Evolutionary conservation across 1,140 invertebrate species (phyloP), one percentile per base, ranked within the genome.

Genomic region (Theocolax elegans): DNA sequence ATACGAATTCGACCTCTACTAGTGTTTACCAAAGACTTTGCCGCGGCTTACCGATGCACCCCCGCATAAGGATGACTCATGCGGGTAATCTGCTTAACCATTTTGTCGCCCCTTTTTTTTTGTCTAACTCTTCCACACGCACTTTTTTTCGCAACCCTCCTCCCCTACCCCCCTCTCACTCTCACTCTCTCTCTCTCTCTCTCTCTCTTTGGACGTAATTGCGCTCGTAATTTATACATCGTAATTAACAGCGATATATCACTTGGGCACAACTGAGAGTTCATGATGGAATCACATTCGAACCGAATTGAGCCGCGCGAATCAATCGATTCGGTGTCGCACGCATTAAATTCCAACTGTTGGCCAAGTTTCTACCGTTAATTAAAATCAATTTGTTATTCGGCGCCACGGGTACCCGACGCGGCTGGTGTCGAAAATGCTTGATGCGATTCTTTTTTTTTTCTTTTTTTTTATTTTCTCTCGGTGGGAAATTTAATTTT

Each of bases 231-330:
- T 72, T 75, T 72, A 73, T 73, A 74, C 65, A 49, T n/a, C 68
- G 72, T 73, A 77, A 77, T 75, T 75, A 77, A 77, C 67, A 72
- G 53, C 53, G 71, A 69, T 73, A 72, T 56, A 70, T 76, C 72
- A 75, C n/a, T n/a, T n/a, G n/a, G n/a, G 42, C 40, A 59, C 25
- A 44, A 38, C 60, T 59, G 64, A 46, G 49, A 72, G 29, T 72
- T 72, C 49, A 65, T 46, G 74, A 74, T 64, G 29, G 49, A 74
- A 74, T 74, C 60, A 74, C 72, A 72, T 74, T 69, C 63, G 44
- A 72, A 73, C 42, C 62, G 72, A 62, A 68, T 68, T 42, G 40
- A 60, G 31, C 31, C 25, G 44, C 51, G 58, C 62, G 67, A 40
- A 66, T 68, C 66, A 67, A 71, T 69, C 59, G 67, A 31, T 58